These are phyloP conservation scores for Anas platyrhynchos DNA, from an alignment of 2,113 vertebrate species.

Conservation along the genomic window DNA sequence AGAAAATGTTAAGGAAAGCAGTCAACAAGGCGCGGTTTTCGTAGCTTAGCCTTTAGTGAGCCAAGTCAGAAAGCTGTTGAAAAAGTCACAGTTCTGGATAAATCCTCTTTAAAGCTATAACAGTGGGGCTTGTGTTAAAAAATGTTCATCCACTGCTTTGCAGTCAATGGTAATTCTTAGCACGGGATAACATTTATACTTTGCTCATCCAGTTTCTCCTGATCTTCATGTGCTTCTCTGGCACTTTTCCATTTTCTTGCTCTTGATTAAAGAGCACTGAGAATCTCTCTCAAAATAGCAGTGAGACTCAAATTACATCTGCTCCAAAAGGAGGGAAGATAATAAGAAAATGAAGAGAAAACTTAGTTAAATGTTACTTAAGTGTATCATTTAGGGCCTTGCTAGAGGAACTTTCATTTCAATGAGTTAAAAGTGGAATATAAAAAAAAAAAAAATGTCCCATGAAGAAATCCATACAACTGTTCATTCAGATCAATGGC, in stretches of 20 bases:
- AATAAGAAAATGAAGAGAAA: not conserved
- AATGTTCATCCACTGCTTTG: not conserved
- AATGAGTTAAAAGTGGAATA: not conserved
- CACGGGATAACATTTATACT: not conserved
- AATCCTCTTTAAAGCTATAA: not conserved
- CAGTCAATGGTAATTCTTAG: not conserved
- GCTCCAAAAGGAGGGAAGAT: not conserved
- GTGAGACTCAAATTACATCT: conserved; percentile 3
- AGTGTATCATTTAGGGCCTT: not conserved
- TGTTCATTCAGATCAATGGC: not conserved
- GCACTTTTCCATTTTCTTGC: not conserved
- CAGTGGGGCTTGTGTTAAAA: not conserved
- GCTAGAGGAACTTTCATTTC: not conserved
- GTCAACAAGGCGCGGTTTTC: not conserved
- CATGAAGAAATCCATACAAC: not conserved
- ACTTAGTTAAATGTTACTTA: not conserved
- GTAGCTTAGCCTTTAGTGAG: not conserved
- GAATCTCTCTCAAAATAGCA: conserved; percentile 25
- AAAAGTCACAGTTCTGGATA: not conserved
- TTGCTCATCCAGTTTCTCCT: not conserved
- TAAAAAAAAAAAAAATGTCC: not conserved
- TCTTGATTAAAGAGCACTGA: conserved; percentile 13
- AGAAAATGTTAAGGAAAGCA: conserved; percentile 29
- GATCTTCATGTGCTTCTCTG: not conserved
- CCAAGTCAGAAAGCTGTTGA: not conserved